These are phyloP conservation scores for Sinonovacula constricta DNA, from an alignment of 1,140 invertebrate species.

Conservation along the genomic window DNA sequence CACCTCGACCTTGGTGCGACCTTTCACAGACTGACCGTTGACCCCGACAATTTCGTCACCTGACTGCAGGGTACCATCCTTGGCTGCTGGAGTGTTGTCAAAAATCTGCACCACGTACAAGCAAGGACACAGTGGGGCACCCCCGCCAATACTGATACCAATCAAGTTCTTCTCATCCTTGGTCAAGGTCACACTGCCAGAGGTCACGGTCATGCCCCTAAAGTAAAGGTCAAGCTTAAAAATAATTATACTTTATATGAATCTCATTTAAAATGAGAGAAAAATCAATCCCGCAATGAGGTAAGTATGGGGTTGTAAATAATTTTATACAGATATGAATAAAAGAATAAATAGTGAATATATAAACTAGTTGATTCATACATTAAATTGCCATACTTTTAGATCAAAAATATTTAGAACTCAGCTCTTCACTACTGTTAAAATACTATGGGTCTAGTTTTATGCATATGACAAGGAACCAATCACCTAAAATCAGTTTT, in stretches of 20 bases:
- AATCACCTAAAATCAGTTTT: too few relatives aligned
- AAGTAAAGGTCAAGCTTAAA: constrained; percentile 40
- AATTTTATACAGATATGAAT: background rate
- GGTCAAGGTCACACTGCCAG: constrained; percentile 92
- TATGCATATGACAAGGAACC: too few relatives aligned
- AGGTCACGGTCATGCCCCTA: constrained; percentile 98
- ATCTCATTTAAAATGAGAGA: background rate
- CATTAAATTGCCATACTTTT: too few relatives aligned
- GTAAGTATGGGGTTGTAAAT: constrained; percentile 1
- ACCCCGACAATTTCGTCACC: constrained; percentile 98
- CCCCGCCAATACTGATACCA: constrained; percentile 96
- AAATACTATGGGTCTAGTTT: too few relatives aligned
- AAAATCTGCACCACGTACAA: constrained; percentile 99
- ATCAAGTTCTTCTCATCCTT: constrained; percentile 98
- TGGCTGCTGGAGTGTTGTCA: constrained; percentile 96
- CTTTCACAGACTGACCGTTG: constrained; percentile 94
- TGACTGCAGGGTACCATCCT: constrained; percentile 80
- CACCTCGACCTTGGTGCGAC: constrained; percentile 98
- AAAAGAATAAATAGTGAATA: background rate
- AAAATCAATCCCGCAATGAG: background rate
- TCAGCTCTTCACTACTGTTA: too few relatives aligned
- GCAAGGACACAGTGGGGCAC: constrained; percentile 96
- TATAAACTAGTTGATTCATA: too few relatives aligned
- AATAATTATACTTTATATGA: background rate
- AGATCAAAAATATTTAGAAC: too few relatives aligned